phyloP scores from a whole-genome alignment of 2,113 vertebrate genomes.

The Ginglymostoma cirratum region DNA sequence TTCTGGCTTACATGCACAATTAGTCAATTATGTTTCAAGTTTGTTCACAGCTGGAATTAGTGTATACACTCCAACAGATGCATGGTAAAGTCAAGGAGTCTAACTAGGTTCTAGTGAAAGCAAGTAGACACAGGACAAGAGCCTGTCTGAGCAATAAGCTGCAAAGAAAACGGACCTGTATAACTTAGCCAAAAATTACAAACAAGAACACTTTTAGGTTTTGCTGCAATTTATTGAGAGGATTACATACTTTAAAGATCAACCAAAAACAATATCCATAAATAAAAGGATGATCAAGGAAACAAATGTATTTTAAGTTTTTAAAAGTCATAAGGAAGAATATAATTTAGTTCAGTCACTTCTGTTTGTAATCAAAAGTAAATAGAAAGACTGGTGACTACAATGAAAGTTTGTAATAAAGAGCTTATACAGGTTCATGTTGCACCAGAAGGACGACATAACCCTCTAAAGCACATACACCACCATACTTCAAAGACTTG shows the following conservation, averaged over 20 bases:
- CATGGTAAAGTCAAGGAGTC: neutral
- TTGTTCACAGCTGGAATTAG: neutral
- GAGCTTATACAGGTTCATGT: neutral
- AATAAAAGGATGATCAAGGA: neutral
- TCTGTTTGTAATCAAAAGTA: neutral
- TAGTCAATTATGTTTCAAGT: neutral
- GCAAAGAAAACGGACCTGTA: neutral
- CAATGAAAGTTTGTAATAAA: conserved; percentile 8
- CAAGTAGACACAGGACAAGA: neutral
- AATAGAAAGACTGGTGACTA: neutral
- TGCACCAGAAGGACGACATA: neutral
- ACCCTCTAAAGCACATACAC: neutral
- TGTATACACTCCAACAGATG: neutral
- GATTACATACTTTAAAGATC: conserved; percentile 23
- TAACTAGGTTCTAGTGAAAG: too few relatives aligned
- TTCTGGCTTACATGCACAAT: neutral
- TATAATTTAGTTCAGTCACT: neutral
- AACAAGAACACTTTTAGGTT: neutral
- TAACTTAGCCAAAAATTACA: neutral
- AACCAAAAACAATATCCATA: conserved; percentile 9
- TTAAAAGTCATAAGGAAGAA: neutral
- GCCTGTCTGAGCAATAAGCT: neutral
- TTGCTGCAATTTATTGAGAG: conserved; percentile 31
- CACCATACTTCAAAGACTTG: neutral
- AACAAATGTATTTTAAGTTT: neutral